phyloP scores from a whole-genome alignment of 2,888 invertebrate genomes.

The Drosophila mercatorum region DNA sequence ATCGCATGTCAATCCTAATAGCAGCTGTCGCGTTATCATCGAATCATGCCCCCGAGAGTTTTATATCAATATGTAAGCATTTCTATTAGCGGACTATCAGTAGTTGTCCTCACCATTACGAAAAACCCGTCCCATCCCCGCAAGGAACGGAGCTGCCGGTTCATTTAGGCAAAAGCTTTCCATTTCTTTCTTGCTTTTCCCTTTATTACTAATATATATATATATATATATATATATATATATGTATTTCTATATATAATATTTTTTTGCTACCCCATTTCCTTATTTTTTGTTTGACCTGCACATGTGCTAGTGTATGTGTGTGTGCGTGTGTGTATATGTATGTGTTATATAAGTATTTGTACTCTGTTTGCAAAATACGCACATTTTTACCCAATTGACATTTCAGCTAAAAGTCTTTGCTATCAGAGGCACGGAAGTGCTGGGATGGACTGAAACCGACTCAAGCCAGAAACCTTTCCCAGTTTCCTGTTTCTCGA shows the following conservation, averaged over 20 bases:
- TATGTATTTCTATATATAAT: no score
- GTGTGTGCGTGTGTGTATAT: slow-evolving; percentile 10
- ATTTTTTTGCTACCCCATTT: slow-evolving; percentile 21
- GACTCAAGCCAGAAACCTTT: slow-evolving; percentile 9
- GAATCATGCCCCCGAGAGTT: slow-evolving; percentile 54
- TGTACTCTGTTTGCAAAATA: slow-evolving; percentile 62
- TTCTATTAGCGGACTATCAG: slow-evolving; percentile 58
- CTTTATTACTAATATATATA: slow-evolving; percentile 2
- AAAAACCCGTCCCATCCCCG: slow-evolving; percentile 6
- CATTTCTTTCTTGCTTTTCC: slow-evolving; percentile 26
- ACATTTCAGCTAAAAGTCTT: slow-evolving; percentile 62
- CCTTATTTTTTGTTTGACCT: slow-evolving; percentile 11
- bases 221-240: not conserved
- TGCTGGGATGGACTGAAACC: slow-evolving; percentile 42
- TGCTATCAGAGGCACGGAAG: slow-evolving; percentile 40
- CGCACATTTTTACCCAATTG: slow-evolving; percentile 67
- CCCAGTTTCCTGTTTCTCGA: slow-evolving; percentile 18
- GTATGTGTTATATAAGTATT: slow-evolving; percentile 28
- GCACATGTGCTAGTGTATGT: slow-evolving; percentile 14
- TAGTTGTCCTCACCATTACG: slow-evolving; percentile 36
- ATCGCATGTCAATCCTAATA: slow-evolving; percentile 31
- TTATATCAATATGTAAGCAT: slow-evolving; percentile 45
- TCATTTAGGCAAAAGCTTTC: slow-evolving; percentile 59
- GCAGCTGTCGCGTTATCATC: slow-evolving; percentile 45
- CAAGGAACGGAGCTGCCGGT: slow-evolving; percentile 23